Base-by-base conservation (phyloP, 2,888 invertebrate genomes). In the Archaeoteleia sp. region DNA sequence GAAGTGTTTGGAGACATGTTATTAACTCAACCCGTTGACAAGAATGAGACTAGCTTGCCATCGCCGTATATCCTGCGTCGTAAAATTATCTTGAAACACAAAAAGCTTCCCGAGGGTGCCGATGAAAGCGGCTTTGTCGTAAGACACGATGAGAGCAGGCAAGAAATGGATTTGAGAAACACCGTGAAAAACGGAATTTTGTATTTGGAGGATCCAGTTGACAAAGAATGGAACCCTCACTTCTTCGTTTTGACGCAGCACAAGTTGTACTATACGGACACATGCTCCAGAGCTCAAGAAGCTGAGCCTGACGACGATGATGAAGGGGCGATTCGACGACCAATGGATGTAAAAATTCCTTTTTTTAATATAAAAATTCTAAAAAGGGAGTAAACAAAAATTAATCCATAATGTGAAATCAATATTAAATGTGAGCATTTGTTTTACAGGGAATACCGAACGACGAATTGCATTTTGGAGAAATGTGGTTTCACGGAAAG, bases 401-500 rank as follows among this genome's bases (percentile, higher is more conserved):
- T n/a, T n/a, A n/a, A n/a, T n/a, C n/a, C n/a, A n/a, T n/a, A n/a
- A n/a, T n/a, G n/a, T n/a, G n/a, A n/a, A n/a, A n/a, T n/a, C n/a
- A n/a, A n/a, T n/a, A n/a, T n/a, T n/a, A n/a, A n/a, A n/a, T n/a
- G n/a, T n/a, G n/a, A n/a, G n/a, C n/a, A n/a, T n/a, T n/a, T n/a
- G n/a, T n/a, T 39, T 65, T 49, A 30, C 57, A 90, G 76, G 91
- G 90, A 55, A 89, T 94, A 6, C 91, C 93, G 0, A 94, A 94
- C 76, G 95, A 96, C 55, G 96, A 96, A 81, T 85, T 96, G 68
- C 96, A 96, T 85, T 95, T 94, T 80, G 92, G 93, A 14, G 97
- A 97, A 85, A 93, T 93, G 82, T 97, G 97, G 97, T 97, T 96
- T 81, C 97, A 97, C 81, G 96, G 96, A 0, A 92, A 92, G 82